These are phyloP conservation scores for Amiota minor DNA, from an alignment of 2,888 invertebrate genomes.

Conservation along the genomic window DNA sequence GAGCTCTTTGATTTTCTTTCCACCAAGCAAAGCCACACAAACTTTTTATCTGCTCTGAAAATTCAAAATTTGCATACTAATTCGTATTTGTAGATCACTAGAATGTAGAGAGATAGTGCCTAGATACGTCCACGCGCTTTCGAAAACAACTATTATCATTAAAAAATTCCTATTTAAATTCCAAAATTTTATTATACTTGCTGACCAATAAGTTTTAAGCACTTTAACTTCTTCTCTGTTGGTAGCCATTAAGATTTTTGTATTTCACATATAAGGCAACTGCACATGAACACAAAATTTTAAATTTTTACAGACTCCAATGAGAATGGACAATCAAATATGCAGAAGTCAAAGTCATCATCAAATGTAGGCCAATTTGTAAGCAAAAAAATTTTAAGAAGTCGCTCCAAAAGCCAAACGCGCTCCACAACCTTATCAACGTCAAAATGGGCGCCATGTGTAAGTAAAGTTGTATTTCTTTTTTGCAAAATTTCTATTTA, in stretches of 20 bases:
- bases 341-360: constrained; percentile 93
- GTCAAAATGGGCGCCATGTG: constrained; percentile 88
- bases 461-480: constrained; percentile 74
- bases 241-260: no score
- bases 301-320: constrained; percentile 14
- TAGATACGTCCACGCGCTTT: constrained; percentile 11
- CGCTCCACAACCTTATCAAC: constrained; percentile 73
- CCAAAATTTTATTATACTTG: not conserved
- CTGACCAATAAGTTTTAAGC: not conserved
- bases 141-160: constrained; percentile 4
- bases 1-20: no score
- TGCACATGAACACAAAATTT: not conserved
- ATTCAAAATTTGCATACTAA: not conserved
- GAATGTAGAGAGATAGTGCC: not conserved
- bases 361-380: constrained; percentile 90
- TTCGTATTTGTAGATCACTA: not conserved
- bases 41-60: not conserved
- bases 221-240: no score
- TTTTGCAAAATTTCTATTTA: not conserved
- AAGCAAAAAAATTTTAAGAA: constrained; percentile 88
- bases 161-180: not conserved
- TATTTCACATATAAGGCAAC: no score
- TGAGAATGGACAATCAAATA: constrained; percentile 72
- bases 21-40: not conserved
- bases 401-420: constrained; percentile 87